Evolutionary conservation across 2,797 vertebrate genomes (phyloP).

Genomic region (Labeo calbasu): DNA sequence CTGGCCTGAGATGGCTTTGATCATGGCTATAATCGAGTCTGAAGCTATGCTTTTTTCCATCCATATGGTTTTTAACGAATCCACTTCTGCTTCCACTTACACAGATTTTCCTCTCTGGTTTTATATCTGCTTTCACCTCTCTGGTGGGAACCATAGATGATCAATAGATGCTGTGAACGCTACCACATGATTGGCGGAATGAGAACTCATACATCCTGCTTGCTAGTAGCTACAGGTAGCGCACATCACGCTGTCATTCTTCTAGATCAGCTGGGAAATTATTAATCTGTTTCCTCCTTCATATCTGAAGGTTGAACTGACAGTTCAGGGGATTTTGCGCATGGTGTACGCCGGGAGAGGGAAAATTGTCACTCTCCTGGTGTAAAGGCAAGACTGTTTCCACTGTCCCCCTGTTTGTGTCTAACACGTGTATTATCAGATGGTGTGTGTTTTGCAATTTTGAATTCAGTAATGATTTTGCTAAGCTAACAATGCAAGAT

Average conservation of each 20-base stretch:
- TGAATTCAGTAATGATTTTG: no score
- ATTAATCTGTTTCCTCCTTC: slow-evolving; percentile 3
- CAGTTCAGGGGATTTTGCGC: background rate
- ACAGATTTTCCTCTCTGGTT: background rate
- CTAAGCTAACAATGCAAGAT: no score
- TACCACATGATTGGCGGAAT: slow-evolving; percentile 24
- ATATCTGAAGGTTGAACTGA: slow-evolving; percentile 26
- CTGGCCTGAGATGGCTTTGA: slow-evolving; percentile 56
- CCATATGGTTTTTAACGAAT: slow-evolving; percentile 17
- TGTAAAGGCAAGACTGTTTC: background rate
- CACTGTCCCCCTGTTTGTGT: background rate
- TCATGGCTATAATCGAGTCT: slow-evolving; percentile 41
- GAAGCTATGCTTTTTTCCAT: slow-evolving; percentile 8
- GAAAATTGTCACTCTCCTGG: background rate
- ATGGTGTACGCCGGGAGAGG: background rate
- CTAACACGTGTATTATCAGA: background rate
- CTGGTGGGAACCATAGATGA: slow-evolving; percentile 24
- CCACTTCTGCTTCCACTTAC: background rate
- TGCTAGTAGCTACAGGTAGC: slow-evolving; percentile 24
- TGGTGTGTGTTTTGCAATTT: background rate
- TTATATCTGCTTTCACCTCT: slow-evolving; percentile 32
- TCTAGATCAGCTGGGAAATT: slow-evolving; percentile 3
- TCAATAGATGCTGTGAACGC: slow-evolving; percentile 4
- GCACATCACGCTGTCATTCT: slow-evolving; percentile 25
- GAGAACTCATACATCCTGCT: slow-evolving; percentile 1